These are phyloP conservation scores for Eupeodes latifasciatus DNA, from an alignment of 2,888 invertebrate species.

Conservation along the genomic window DNA sequence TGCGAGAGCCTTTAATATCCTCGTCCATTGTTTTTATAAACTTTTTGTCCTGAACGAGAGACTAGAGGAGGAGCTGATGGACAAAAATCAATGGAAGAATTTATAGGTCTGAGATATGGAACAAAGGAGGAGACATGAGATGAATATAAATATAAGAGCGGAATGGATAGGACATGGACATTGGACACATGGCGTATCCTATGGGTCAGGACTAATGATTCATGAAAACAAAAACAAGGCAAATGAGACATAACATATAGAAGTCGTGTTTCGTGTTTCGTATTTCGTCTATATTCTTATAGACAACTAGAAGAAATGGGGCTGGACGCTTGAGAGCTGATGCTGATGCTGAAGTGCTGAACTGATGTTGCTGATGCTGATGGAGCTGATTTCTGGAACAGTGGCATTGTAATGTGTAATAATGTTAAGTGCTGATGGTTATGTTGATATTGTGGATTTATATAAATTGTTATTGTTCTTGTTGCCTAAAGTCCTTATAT, in stretches of 20 bases:
- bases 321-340: conserved; percentile 16
- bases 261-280: not conserved
- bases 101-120: conserved; percentile 9
- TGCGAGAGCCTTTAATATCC: not conserved
- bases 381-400: conserved; percentile 14
- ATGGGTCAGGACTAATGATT: conserved; percentile 12
- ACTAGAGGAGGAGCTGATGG: not conserved
- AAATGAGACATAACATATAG: conserved; percentile 3
- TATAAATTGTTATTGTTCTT: not conserved
- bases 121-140: not conserved
- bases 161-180: not conserved
- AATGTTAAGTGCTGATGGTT: conserved; percentile 29
- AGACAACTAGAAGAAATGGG: conserved; percentile 18
- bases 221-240: conserved; percentile 5
- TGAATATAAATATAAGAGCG: not conserved
- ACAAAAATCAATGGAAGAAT: conserved; percentile 9
- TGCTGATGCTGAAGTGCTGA: too few species aligned
- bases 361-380: not conserved
- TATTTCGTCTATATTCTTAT: not conserved
- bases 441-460: conserved; percentile 27
- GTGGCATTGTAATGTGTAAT: conserved; percentile 24
- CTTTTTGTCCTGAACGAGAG: not conserved
- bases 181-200: not conserved
- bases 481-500: conserved; percentile 1
- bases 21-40: conserved; percentile 2